Base-by-base conservation (phyloP, 2,113 vertebrate genomes). In the Chrysemys picta region DNA sequence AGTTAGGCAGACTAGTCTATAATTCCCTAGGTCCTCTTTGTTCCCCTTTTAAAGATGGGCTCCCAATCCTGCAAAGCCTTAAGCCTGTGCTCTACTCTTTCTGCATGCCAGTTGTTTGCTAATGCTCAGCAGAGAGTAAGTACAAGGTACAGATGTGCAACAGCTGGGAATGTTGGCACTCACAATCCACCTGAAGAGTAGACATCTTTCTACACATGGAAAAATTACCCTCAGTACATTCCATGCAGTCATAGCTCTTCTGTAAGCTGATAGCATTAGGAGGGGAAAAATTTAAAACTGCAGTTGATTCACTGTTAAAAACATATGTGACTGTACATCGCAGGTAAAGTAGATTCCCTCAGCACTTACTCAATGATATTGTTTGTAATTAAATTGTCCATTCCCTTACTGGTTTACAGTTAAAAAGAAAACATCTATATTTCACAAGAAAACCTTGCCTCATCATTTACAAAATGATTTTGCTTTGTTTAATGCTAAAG, bases 381-480 rank as follows among this genome's bases (percentile, higher is more conserved):
- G 53, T 91, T 97, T 97, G 96, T 97, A 97, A 97, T 97, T 97
- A 97, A 97, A 97, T 87, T 96, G 95, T 96, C 93, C 94, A 69
- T 94, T 96, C 87, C 82, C 0, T 50, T 82, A 91, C 91, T 97
- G 95, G 96, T 93, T 96, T 97, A 96, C 95, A 96, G 97, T 96
- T 97, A 62, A 95, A 96, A 97, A 97, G 95, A 97, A 98, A 98
- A 93, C 93, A 95, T 79, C 87, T 91, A 59, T 89, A 89, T 96
- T 97, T 97, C 95, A 93, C 83, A 93, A 91, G 85, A 79, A 96
- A 95, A 88, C 38, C 81, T 93, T 95, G 56, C 59, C 54, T 79
- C 69, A 84, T 82, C 93, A 72, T 96, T 97, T 72, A 85, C 82
- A 97, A 92, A 88, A 95, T 89, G 65, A 38, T 89, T 95, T 93